Evolutionary conservation across 2,888 invertebrate species (phyloP).

Genomic region (Cheilosia variabilis): DNA sequence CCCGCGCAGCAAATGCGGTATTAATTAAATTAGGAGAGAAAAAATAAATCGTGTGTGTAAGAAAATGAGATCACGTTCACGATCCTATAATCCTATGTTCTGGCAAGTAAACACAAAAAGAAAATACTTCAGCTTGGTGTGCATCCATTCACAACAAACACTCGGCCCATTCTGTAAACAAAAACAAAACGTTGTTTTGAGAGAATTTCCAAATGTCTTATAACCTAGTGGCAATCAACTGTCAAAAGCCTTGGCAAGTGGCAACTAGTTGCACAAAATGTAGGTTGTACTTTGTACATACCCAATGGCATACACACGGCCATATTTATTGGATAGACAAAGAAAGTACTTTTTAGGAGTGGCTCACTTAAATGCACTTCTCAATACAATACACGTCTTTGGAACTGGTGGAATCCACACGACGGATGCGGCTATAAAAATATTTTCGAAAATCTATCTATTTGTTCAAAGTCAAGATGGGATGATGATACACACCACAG

Average conservation of each 20-base stretch:
- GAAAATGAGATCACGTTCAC: slow-evolving; percentile 40
- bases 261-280: slow-evolving; percentile 21
- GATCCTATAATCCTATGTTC: neutral
- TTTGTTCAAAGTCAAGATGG: slow-evolving; percentile 24
- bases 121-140: neutral
- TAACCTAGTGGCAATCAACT: neutral
- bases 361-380: slow-evolving; percentile 1
- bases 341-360: slow-evolving; percentile 4
- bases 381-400: neutral
- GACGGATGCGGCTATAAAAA: slow-evolving; percentile 22
- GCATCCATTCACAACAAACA: slow-evolving; percentile 34
- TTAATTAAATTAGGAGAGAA: slow-evolving; percentile 22
- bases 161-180: slow-evolving; percentile 21
- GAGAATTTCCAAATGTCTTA: slow-evolving; percentile 18
- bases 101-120: slow-evolving; percentile 1
- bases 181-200: slow-evolving; percentile 11
- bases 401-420: slow-evolving; percentile 1
- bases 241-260: slow-evolving; percentile 2
- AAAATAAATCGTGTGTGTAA: neutral
- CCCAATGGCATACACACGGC: neutral
- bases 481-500: slow-evolving; percentile 2
- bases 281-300: slow-evolving; percentile 25
- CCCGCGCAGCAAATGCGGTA: neutral
- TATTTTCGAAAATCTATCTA: slow-evolving; percentile 21
- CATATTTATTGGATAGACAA: neutral